phyloP scores from a whole-genome alignment of 2,113 vertebrate genomes.

The Percina caprodes region DNA sequence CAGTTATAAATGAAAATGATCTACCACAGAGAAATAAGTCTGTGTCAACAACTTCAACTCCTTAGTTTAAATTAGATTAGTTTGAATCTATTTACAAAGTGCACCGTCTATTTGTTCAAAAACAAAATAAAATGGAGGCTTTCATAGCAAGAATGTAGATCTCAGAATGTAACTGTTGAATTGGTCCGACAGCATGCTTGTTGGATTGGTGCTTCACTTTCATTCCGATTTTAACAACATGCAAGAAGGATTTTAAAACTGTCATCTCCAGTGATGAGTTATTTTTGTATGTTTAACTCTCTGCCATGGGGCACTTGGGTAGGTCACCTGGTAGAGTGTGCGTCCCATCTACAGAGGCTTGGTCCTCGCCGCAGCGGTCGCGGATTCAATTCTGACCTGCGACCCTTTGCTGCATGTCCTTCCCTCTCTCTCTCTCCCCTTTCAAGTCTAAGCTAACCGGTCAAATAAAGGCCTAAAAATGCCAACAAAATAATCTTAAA shows the following conservation, averaged over 20 bases:
- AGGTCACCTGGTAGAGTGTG: no score
- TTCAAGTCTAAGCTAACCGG: no score
- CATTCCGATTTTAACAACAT: background rate
- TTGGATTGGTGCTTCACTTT: background rate
- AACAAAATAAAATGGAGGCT: no score
- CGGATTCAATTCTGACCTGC: no score
- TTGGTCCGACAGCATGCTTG: background rate
- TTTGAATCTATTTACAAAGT: background rate
- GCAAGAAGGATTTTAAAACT: background rate
- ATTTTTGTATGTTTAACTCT: background rate
- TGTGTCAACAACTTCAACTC: background rate
- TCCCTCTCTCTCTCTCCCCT: no score
- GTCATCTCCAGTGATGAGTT: background rate
- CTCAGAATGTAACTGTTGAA: background rate
- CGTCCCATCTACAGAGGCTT: no score
- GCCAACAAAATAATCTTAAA: no score
- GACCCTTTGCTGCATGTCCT: no score
- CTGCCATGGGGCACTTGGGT: no score
- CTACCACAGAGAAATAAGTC: background rate
- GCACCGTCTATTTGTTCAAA: no score
- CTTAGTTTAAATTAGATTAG: conserved; percentile 17
- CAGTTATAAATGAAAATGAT: background rate
- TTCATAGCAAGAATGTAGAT: background rate
- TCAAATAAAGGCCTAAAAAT: no score
- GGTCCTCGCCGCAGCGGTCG: no score